Percentiles rank a stretch among this genome's conserved stretches.
phyloP scores from a whole-genome alignment of 2,113 vertebrate species.

The Illadopsis cleaveri region DNA sequence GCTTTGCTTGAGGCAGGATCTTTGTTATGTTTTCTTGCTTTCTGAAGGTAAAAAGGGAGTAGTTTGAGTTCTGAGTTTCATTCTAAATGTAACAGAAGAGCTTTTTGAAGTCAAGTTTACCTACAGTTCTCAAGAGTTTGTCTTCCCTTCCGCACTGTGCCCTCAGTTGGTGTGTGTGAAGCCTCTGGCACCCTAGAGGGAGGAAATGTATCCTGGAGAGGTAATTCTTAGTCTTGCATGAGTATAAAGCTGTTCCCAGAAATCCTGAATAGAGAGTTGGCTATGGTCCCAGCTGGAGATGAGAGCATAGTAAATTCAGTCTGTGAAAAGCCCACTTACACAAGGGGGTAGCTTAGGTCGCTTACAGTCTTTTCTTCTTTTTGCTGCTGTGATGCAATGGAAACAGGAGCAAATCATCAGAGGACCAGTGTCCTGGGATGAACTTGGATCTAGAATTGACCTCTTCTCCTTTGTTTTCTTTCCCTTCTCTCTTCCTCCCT shows the following conservation, averaged over 20 bases:
- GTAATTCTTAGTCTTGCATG: not conserved
- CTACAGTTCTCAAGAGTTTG: not conserved
- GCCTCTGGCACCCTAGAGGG: not conserved
- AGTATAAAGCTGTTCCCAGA: not conserved
- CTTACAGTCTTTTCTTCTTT: not conserved
- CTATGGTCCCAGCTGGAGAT: not conserved
- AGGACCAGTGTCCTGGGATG: not conserved
- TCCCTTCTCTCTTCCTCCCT: constrained; percentile 11
- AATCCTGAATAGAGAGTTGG: not conserved
- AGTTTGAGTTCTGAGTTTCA: not conserved
- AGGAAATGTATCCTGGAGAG: not conserved
- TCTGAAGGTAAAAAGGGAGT: not conserved
- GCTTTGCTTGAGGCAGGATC: not conserved
- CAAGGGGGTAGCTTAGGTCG: not conserved
- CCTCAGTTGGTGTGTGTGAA: not conserved
- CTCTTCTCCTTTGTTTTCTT: constrained; percentile 14
- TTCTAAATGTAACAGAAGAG: not conserved
- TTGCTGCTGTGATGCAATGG: not conserved
- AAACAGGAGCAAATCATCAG: not conserved
- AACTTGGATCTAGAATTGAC: not conserved
- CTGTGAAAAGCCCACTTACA: not conserved
- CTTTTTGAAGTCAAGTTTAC: not conserved
- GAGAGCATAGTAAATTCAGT: constrained; percentile 7
- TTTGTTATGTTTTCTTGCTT: not conserved
- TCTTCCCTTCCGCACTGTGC: not conserved